Percentiles rank a stretch among this genome's conserved stretches.
These are phyloP conservation scores for Sinocyclocheilus rhinocerous DNA, from an alignment of 2,113 vertebrate species.

Conservation along the genomic window DNA sequence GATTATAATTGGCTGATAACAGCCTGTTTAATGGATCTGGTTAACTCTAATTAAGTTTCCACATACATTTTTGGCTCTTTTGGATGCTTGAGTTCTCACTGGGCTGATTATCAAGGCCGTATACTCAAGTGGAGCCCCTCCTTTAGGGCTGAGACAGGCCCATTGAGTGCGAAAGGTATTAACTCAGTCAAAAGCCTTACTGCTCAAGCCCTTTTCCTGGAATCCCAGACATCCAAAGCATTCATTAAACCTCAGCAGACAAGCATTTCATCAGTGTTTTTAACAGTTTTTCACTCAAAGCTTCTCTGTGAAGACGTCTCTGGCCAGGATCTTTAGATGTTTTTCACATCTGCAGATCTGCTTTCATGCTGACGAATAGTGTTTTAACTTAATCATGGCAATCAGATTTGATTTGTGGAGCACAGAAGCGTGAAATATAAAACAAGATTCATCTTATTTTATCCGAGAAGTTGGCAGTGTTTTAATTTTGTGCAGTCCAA, in stretches of 20 bases:
- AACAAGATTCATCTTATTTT: not conserved
- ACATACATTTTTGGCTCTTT: not conserved
- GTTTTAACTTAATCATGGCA: not conserved
- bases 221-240: conserved; percentile 78
- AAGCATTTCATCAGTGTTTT: conserved; percentile 56
- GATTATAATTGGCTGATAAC: not conserved
- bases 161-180: conserved; percentile 16
- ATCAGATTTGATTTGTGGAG: conserved; percentile 10
- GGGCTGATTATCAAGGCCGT: not conserved
- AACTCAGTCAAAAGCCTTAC: conserved; percentile 56
- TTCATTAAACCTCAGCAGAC: conserved; percentile 70
- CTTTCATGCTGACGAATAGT: not conserved
- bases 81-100: not conserved
- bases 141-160: conserved; percentile 12
- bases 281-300: conserved; percentile 20
- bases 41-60: not conserved
- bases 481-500: not conserved
- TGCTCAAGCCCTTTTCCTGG: conserved; percentile 57
- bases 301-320: not conserved
- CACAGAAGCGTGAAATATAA: not conserved
- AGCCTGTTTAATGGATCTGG: not conserved
- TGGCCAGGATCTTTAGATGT: not conserved
- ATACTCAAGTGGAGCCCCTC: not conserved
- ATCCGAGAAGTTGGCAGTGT: not conserved
- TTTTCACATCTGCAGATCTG: conserved; percentile 1